These are phyloP conservation scores for Epinephelus cyanopodus DNA, from an alignment of 2,113 vertebrate species.

Conservation along the genomic window DNA sequence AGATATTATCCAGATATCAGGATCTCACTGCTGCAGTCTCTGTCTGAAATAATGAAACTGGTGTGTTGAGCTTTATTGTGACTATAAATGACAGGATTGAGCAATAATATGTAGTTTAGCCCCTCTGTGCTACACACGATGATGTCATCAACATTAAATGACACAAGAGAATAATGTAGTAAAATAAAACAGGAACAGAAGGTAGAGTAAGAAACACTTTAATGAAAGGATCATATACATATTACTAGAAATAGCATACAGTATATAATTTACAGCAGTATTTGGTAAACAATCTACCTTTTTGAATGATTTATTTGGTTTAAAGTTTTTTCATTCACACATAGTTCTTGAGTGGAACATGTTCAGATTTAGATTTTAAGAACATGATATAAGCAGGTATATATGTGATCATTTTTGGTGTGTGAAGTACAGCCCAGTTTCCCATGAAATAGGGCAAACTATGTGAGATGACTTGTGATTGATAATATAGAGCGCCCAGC, in stretches of 20 bases:
- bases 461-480: conserved; percentile 1
- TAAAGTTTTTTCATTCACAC: neutral
- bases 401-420: no score
- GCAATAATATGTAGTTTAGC: neutral
- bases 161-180: no score
- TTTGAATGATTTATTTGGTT: neutral
- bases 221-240: no score
- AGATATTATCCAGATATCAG: neutral
- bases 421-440: neutral
- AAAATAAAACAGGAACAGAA: no score
- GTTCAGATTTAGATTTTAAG: no score
- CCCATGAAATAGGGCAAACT: conserved; percentile 16
- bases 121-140: no score
- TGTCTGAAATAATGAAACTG: neutral
- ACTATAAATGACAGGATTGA: neutral
- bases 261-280: neutral
- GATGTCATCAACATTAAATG: neutral
- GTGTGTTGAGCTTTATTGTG: neutral
- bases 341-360: neutral
- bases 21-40: neutral
- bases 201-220: no score
- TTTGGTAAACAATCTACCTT: no score
- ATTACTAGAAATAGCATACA: neutral
- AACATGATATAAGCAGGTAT: neutral
- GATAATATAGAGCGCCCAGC: neutral